Evolutionary conservation across 2,888 invertebrate species (phyloP), one percentile per base, ranked within the genome.

Genomic region (Tenthredo livida): DNA sequence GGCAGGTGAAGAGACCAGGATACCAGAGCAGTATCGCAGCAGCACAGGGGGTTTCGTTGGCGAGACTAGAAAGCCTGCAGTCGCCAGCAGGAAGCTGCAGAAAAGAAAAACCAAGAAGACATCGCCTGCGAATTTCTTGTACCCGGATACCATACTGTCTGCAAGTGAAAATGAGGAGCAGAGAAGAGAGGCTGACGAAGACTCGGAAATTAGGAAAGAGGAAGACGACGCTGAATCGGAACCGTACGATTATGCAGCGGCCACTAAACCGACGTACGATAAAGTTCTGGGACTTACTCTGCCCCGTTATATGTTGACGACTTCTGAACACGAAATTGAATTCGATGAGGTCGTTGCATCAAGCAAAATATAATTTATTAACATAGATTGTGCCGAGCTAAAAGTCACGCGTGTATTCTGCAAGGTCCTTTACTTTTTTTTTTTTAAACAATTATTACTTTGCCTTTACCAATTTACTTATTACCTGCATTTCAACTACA

Each of bases 221-320:
- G 58, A 80, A 12, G 33, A 15, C 37, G 58, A 80, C 1, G 88
- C 89, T 58, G 89, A 90, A 50, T 89, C 88, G 3, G 91, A 90
- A 75, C 88, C 90, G 21, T 90, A 90, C 75, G 91, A 92, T n/a
- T 90, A 88, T 92, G 96, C 95, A 91, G 95, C 95, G n/a, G 96
- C 96, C 90, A 96, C 96, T 0, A 94, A 94, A 90, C 95, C 96
- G 0, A 94, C 94, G 58, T 96, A 95, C 90, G 96, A 96, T 89
- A 95, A 95, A 87, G 91, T 94, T 29, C 94, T 96, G 83, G 96
- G 96, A 29, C 94, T 96, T 21, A 94, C 95, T 54, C 92, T 97
- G 87, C 96, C 97, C 1, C 95, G 94, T 89, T 97, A 95, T 89
- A 96, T 97, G 96, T 91, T 96, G 84, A 94, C 95, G 85, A 95